Percentiles rank a stretch among this genome's conserved stretches.
Evolutionary conservation across 2,888 invertebrate genomes (phyloP).

Genomic region (Cerastis leucographa): DNA sequence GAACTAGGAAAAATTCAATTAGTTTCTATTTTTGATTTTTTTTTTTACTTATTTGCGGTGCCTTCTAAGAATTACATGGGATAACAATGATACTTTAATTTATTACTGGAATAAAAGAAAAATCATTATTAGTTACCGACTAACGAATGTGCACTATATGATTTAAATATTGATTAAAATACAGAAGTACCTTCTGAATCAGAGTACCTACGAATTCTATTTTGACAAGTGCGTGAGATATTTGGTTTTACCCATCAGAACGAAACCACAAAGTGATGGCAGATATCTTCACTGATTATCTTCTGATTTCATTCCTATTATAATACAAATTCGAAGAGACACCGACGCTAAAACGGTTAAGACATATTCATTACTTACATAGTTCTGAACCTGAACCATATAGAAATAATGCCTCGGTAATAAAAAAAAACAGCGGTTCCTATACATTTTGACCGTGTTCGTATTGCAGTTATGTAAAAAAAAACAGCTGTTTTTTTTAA

Average conservation of each 20-base stretch:
- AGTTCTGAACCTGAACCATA: too few species aligned
- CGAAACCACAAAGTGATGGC: background rate
- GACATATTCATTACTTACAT: too few species aligned
- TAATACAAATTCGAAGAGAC: background rate
- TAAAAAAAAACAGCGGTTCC: too few species aligned
- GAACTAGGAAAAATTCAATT: constrained; percentile 7
- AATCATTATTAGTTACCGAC: constrained; percentile 51
- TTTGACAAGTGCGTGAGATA: background rate
- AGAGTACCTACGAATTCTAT: background rate
- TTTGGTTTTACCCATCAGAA: constrained; percentile 10
- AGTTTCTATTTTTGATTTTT: background rate
- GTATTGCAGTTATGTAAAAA: too few species aligned
- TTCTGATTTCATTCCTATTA: background rate
- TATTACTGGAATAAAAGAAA: constrained; percentile 66
- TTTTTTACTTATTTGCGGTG: constrained; percentile 7
- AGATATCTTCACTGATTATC: background rate
- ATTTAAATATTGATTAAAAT: constrained; percentile 16
- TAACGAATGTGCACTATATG: constrained; percentile 17
- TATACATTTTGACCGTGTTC: too few species aligned
- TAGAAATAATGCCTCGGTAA: too few species aligned
- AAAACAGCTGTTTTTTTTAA: too few species aligned
- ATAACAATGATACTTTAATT: constrained; percentile 61
- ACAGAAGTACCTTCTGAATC: background rate
- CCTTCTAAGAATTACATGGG: background rate
- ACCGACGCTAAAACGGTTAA: too few species aligned